Evolutionary conservation across 2,888 invertebrate genomes (phyloP), one percentile per base, ranked within the genome.

Genomic region (Hemicrepidius hirtus): DNA sequence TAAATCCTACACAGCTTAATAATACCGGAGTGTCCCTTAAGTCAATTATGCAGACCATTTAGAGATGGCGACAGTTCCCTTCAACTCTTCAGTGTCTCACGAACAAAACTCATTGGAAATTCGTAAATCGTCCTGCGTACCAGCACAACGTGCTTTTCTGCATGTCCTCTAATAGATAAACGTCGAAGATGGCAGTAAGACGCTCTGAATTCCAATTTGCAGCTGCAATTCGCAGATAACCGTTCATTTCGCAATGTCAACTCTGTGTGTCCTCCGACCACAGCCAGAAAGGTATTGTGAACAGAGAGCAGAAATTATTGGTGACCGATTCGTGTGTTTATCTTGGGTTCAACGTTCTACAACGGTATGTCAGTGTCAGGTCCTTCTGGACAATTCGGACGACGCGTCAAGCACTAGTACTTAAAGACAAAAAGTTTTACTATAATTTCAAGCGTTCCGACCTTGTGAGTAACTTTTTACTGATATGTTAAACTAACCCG

Each of bases 291-390:
- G 63, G 49, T 37, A 49, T 65, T 59, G 46, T 49, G 32, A 24
- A 20, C 13, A 37, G 55, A 32, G 65, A 57, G 49, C 67, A 55
- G 55, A 28, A 55, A 37, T 32, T 32, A 71, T 75, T 72, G 69
- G 71, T 74, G 74, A 71, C 73, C 71, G 73, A 71, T 75, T 73
- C 74, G 68, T 66, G 65, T 67, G 57, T 57, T 57, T 46, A 53
- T 70, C 21, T 70, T 53, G 70, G 69, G 77, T 77, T 77, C 77
- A 77, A 77, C 73, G 77, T 63, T 77, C 77, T 69, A 65, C 65
- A 71, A 69, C 73, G 75, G 77, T 75, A 73, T 77, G 77, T 74
- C 73, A 77, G 68, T 68, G 72, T 68, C 71, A 68, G 57, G 67
- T 71, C 67, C 60, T 68, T 50, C 50, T 63, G 63, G 50, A 60